A percentile compares a stretch with the other conserved stretches of the same genome.
phyloP scores from a whole-genome alignment of 2,113 vertebrate species.

The Pyrgilauda ruficollis region DNA sequence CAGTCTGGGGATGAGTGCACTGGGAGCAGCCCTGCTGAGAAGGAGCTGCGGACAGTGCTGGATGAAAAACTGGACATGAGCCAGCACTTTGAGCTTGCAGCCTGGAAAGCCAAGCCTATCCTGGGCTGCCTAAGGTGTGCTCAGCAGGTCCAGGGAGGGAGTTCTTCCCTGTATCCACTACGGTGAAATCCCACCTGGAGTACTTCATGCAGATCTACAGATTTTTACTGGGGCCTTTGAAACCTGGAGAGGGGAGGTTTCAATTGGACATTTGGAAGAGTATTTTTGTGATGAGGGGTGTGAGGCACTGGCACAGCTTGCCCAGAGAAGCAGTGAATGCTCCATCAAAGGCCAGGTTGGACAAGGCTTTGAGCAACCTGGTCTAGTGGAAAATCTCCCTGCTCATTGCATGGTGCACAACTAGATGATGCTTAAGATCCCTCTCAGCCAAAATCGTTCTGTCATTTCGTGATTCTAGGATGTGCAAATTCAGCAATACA shows the following conservation, averaged over 20 bases:
- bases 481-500: background rate
- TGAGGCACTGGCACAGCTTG: background rate
- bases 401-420: too few species aligned
- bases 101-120: background rate
- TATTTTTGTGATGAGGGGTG: background rate
- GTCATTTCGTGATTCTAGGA: background rate
- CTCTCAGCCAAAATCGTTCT: background rate
- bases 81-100: background rate
- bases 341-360: too few species aligned
- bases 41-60: background rate
- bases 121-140: background rate
- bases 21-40: background rate
- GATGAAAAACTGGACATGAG: background rate
- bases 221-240: background rate
- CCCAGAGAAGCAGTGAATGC: too few species aligned
- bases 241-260: background rate
- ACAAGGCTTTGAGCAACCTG: too few species aligned
- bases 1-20: background rate
- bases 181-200: background rate
- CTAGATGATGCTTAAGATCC: background rate
- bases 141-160: background rate
- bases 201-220: background rate
- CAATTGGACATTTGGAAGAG: fast-evolving
- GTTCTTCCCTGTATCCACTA: background rate
- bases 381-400: background rate